A percentile compares a stretch with the other conserved stretches of the same genome.
Evolutionary conservation across 1,140 invertebrate genomes (phyloP).

Genomic region (Apis florea): DNA sequence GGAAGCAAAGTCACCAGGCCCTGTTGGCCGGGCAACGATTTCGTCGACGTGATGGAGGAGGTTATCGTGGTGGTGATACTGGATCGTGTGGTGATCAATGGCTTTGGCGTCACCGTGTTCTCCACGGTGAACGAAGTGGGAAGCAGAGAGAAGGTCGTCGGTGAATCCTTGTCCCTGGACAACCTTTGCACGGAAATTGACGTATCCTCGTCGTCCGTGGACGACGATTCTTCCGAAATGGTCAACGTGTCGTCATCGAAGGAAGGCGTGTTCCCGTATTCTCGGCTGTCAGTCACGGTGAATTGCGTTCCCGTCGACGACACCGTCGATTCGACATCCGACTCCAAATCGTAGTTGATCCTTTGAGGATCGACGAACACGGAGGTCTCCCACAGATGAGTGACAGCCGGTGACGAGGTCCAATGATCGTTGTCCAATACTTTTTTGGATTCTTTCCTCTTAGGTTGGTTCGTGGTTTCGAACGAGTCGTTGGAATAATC

Average conservation of each 20-base stretch:
- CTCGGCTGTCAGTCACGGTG: background rate
- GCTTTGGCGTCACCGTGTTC: conserved; percentile 68
- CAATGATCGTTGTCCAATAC: conserved; percentile 76
- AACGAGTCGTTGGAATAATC: background rate
- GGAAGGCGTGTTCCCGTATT: conserved; percentile 58
- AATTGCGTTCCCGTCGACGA: background rate
- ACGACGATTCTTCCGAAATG: conserved; percentile 5
- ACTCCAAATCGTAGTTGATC: conserved; percentile 85
- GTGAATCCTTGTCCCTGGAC: conserved; percentile 72
- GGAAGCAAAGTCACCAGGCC: conserved; percentile 39
- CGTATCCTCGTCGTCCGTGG: conserved; percentile 47
- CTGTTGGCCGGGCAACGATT: conserved; percentile 40
- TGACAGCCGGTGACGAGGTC: conserved; percentile 81
- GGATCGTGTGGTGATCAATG: conserved; percentile 68
- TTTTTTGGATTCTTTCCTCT: background rate
- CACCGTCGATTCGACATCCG: conserved; percentile 62
- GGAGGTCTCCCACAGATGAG: conserved; percentile 83
- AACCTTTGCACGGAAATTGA: background rate
- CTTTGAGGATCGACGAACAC: conserved; percentile 86
- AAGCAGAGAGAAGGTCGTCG: conserved; percentile 75
- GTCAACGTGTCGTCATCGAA: background rate
- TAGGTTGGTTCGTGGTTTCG: background rate
- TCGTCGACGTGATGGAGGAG: conserved; percentile 68
- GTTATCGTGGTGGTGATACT: conserved; percentile 71
- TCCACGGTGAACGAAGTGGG: conserved; percentile 61